Evolutionary conservation across 1,140 invertebrate species (phyloP).

Genomic region (Brachystomella parvula): DNA sequence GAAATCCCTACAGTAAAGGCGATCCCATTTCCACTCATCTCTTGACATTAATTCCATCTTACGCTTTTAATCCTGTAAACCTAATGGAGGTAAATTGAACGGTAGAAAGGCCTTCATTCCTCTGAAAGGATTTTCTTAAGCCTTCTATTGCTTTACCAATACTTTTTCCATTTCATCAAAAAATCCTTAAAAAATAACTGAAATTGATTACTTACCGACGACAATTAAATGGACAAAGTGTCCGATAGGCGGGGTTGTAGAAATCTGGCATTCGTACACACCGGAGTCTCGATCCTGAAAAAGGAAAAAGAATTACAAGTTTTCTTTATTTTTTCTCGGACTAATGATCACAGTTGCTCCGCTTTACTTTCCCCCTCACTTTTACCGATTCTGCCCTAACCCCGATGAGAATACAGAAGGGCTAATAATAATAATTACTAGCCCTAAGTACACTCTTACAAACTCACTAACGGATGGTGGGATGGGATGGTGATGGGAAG

Average conservation of each 20-base stretch:
- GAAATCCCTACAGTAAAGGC: too few relatives aligned
- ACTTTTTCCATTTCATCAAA: too few relatives aligned
- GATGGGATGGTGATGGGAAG: not conserved
- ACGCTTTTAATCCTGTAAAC: too few relatives aligned
- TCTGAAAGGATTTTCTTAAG: too few relatives aligned
- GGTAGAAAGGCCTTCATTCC: too few relatives aligned
- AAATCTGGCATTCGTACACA: constrained; percentile 77
- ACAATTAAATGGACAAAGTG: constrained; percentile 66
- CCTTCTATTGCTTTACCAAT: too few relatives aligned
- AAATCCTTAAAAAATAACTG: too few relatives aligned
- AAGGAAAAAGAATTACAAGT: not conserved
- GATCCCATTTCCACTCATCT: too few relatives aligned
- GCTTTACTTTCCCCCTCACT: not conserved
- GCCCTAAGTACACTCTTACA: not conserved
- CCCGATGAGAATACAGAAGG: not conserved
- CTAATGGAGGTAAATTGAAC: too few relatives aligned
- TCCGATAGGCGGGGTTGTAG: constrained; percentile 72
- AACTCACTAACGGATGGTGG: not conserved
- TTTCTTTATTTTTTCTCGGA: not conserved
- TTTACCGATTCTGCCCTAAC: not conserved
- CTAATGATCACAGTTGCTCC: not conserved
- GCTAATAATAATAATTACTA: not conserved
- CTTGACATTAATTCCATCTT: too few relatives aligned
- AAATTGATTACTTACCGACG: constrained; percentile 67
- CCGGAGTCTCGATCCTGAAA: constrained; percentile 62